Evolutionary conservation across 2,797 vertebrate species (phyloP).

Genomic region (Neomorphus geoffroyi): DNA sequence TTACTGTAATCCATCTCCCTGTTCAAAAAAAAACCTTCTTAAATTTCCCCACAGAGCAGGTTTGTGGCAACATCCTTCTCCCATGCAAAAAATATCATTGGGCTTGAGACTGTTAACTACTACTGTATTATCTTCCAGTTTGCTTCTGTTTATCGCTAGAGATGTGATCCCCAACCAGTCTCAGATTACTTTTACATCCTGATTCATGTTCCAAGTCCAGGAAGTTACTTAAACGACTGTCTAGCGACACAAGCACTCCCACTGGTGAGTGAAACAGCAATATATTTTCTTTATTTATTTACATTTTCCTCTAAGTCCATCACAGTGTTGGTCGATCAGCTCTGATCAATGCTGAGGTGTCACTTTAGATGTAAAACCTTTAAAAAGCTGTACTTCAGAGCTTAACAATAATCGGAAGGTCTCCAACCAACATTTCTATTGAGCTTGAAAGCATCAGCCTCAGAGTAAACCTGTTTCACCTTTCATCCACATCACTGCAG

Average conservation of each 20-base stretch:
- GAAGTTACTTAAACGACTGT: neutral
- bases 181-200: neutral
- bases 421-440: neutral
- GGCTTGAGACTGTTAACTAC: neutral
- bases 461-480: neutral
- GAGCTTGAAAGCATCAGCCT: neutral
- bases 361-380: slow-evolving; percentile 5
- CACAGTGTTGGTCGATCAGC: neutral
- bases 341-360: slow-evolving; percentile 23
- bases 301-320: neutral
- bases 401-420: slow-evolving; percentile 1
- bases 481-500: neutral
- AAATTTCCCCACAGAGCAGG: neutral
- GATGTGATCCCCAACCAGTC: neutral
- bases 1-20: neutral
- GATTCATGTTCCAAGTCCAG: neutral
- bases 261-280: neutral
- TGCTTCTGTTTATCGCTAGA: neutral
- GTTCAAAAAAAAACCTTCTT: neutral
- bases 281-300: neutral
- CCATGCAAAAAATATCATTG: neutral
- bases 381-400: slow-evolving; percentile 13
- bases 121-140: neutral
- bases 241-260: neutral
- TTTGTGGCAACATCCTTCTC: neutral